phyloP scores from a whole-genome alignment of 1,140 invertebrate genomes.

The Nasonia longicornis region DNA sequence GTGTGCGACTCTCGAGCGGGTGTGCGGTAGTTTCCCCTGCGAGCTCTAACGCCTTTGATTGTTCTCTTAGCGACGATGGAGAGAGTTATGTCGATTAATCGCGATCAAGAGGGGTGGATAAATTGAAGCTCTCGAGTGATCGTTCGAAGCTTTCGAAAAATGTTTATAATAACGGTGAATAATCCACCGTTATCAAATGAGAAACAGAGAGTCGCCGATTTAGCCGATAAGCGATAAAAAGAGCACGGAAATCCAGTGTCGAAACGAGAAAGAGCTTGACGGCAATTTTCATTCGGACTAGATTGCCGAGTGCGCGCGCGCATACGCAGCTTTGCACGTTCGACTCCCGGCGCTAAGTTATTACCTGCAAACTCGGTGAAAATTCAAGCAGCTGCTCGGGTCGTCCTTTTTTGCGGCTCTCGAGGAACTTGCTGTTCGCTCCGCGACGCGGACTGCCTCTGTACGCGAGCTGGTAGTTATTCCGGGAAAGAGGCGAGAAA shows the following conservation, averaged over 20 bases:
- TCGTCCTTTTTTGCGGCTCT: constrained; percentile 7
- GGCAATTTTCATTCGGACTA: constrained; percentile 26
- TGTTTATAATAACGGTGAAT: too few relatives aligned
- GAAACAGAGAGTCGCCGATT: too few relatives aligned
- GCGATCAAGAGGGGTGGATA: too few relatives aligned
- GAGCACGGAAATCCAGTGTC: not conserved
- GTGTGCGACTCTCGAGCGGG: too few relatives aligned
- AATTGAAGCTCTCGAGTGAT: too few relatives aligned
- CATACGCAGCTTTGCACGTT: constrained; percentile 2
- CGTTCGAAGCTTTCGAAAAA: too few relatives aligned
- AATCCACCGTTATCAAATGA: too few relatives aligned
- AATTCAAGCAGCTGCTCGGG: constrained; percentile 37
- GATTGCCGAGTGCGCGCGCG: not conserved
- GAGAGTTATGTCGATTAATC: too few relatives aligned
- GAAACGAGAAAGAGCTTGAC: not conserved
- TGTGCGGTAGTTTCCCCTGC: too few relatives aligned
- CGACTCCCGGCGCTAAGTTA: constrained; percentile 37
- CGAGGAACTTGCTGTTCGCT: constrained; percentile 5
- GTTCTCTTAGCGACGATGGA: too few relatives aligned
- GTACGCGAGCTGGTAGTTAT: not conserved
- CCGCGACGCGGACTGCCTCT: not conserved
- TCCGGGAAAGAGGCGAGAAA: constrained; percentile 18
- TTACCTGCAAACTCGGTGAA: constrained; percentile 44
- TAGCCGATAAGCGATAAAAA: not conserved
- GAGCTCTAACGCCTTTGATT: too few relatives aligned